Percentiles rank a stretch among this genome's conserved stretches.
These are phyloP conservation scores for Hydrocynus forskahlii DNA, from an alignment of 2,797 vertebrate genomes.

Conservation along the genomic window DNA sequence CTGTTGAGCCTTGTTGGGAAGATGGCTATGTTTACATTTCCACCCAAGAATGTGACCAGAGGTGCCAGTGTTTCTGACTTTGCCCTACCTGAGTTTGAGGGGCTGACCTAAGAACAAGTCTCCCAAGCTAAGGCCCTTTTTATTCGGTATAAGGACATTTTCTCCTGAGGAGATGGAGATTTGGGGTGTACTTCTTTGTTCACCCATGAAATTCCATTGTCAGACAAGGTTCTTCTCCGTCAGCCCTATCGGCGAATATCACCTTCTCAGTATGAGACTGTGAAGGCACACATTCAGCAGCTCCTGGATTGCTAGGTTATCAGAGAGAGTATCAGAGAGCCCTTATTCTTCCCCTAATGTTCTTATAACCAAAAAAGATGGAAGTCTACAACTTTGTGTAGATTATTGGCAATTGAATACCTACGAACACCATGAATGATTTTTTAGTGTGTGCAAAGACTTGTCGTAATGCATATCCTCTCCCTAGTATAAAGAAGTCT, in stretches of 20 bases:
- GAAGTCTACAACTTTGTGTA: no score
- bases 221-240: neutral
- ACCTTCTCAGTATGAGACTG: no score
- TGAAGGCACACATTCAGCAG: no score
- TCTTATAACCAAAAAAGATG: no score
- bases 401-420: no score
- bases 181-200: neutral
- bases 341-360: no score
- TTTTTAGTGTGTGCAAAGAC: no score
- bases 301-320: no score
- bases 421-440: no score
- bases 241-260: neutral
- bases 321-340: no score
- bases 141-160: neutral
- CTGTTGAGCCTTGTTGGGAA: neutral
- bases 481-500: neutral
- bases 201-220: constrained; percentile 16
- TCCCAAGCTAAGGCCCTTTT: neutral
- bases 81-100: neutral
- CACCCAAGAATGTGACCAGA: neutral
- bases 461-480: neutral
- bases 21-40: neutral
- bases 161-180: neutral
- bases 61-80: neutral
- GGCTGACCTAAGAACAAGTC: neutral